A percentile compares a stretch with the other conserved stretches of the same genome.
Evolutionary conservation across 64 coral and sea anemone species (phyloP).

Genomic region (Stichodactyla helianthus): DNA sequence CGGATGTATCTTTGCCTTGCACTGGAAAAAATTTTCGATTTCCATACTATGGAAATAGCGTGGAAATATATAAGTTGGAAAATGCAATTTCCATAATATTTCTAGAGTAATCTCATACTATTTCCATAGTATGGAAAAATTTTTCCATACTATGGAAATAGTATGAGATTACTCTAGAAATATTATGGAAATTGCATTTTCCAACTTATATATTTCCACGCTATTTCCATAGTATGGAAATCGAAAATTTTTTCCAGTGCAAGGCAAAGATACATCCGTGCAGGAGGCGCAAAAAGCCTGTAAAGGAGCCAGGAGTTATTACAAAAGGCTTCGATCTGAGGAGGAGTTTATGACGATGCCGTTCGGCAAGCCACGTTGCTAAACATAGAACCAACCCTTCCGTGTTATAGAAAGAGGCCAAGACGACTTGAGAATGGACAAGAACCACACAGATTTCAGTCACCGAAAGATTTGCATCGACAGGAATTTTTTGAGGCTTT

Average conservation of each 20-base stretch:
- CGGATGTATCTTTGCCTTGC: conserved; percentile 5
- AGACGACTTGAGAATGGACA: conserved; percentile 24
- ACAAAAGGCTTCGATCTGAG: conserved; percentile 11
- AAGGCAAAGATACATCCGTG: not conserved
- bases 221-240: no score
- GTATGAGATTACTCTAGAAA: no score
- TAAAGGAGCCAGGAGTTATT: conserved; percentile 22
- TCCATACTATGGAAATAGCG: no score
- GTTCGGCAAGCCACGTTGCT: conserved; percentile 16
- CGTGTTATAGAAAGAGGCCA: conserved; percentile 20
- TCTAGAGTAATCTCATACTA: no score
- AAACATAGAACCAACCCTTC: conserved; percentile 25
- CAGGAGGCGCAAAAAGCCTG: conserved; percentile 16
- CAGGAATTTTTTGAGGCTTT: conserved; percentile 13
- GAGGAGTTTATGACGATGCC: conserved; percentile 9
- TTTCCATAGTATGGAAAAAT: no score
- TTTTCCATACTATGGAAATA: no score
- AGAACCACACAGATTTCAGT: conserved; percentile 8
- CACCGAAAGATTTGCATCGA: not conserved
- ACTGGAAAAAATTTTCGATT: no score
- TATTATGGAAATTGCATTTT: no score
- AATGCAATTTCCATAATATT: no score
- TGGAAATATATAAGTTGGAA: no score
- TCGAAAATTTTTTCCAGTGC: no score
- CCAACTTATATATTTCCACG: no score